Evolutionary conservation across 2,113 vertebrate species (phyloP), one percentile per base, ranked within the genome.

Genomic region (Rhabdomys dilectus): DNA sequence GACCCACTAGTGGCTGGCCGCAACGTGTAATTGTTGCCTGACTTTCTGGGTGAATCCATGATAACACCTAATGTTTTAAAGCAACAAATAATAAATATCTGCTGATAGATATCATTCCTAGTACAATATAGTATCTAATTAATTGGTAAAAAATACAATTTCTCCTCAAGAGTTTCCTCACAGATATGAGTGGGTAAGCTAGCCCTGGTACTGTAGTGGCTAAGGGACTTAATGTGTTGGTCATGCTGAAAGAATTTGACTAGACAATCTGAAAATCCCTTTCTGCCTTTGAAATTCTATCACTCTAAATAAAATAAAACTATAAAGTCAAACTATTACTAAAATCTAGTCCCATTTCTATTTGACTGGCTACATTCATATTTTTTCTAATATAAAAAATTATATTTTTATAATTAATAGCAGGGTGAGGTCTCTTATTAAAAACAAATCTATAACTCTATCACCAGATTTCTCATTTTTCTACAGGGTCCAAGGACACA

Each of bases 41-140:
- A 96, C 99, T 99, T 98, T 99, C 99, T 0, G 99, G 99, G 97
- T 99, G 99, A 98, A 99, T 99, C 99, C 99, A 99, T 16, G 99
- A 99, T 11, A 99, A 98, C 42, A 99, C 99, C 99, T 99, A 91
- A 60, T 89, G 96, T 70, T 96, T 96, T 96, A 82, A 72, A 95
- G 39, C 78, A 82, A 95, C 68, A 36, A 4, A 58, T 86, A 89
- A 97, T 0, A 96, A 62, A 60, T 66, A 91, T 51, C 36, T 66
- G 89, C 21, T 51, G 62, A 48, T 31, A 39, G 24, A n/a, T 81
- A 94, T 13, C 93, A 24, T 76, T 90, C 24, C 56, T n/a, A 77
- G 94, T 86, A 62, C 4, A 85, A 9, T 7, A 58, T 11, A 8
- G 58, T 53, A n/a, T 88, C 42, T 62, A 88, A 85, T 60, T 64